Percentiles rank a stretch among this genome's conserved stretches.
phyloP scores from a whole-genome alignment of 2,113 vertebrate genomes.

The Prochilodus magdalenae region DNA sequence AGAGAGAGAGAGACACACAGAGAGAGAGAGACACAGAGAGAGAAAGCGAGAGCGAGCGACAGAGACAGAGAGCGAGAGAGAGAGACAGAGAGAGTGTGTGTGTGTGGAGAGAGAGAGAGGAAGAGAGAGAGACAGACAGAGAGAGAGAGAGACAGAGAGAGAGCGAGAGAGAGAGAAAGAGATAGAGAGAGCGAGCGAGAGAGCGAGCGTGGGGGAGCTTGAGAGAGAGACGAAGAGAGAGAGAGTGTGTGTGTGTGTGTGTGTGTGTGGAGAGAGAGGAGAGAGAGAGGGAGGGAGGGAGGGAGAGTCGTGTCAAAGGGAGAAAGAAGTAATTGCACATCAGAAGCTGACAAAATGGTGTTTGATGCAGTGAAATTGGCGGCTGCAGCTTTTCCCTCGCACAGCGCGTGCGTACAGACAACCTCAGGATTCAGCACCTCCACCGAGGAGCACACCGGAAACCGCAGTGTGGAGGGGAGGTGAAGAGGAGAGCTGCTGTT shows the following conservation, averaged over 20 bases:
- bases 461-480: neutral
- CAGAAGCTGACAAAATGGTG: slow-evolving; percentile 50
- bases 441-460: neutral
- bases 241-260: too few species aligned
- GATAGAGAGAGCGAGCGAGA: slow-evolving; percentile 27
- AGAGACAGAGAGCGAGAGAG: slow-evolving; percentile 12
- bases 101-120: slow-evolving; percentile 14
- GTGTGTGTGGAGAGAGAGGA: too few species aligned
- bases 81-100: neutral
- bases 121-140: slow-evolving; percentile 11
- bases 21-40: neutral
- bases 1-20: slow-evolving; percentile 24
- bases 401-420: slow-evolving; percentile 37
- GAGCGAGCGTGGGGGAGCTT: neutral
- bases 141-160: slow-evolving; percentile 21
- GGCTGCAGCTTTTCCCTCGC: slow-evolving; percentile 29
- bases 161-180: slow-evolving; percentile 2
- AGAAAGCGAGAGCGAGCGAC: slow-evolving; percentile 21
- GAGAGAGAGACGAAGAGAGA: neutral
- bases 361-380: slow-evolving; percentile 47
- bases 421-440: slow-evolving; percentile 25
- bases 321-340: slow-evolving; percentile 50
- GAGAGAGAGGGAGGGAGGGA: neutral
- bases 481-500: neutral
- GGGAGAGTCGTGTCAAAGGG: neutral